Percentiles rank a stretch among this genome's conserved stretches.
Evolutionary conservation across 2,113 vertebrate species (phyloP).

Genomic region (Lontra canadensis): DNA sequence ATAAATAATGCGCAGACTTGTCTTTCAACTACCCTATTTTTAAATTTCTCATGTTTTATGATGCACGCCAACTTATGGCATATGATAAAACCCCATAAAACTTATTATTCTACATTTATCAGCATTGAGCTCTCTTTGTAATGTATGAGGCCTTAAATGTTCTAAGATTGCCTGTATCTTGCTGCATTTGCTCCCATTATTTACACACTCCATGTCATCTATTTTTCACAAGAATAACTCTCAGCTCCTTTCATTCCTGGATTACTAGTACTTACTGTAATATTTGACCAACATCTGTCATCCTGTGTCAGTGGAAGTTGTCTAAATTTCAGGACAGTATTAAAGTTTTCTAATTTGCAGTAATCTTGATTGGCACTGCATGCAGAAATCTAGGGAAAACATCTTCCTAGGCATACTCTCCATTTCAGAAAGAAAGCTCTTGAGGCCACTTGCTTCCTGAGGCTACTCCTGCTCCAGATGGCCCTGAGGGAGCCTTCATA

Average conservation of each 20-base stretch:
- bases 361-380: neutral
- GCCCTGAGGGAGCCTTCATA: conserved; percentile 11
- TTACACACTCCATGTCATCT: conserved; percentile 74
- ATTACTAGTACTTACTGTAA: conserved; percentile 70
- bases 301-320: conserved; percentile 48
- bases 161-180: conserved; percentile 58
- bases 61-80: conserved; percentile 72
- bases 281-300: conserved; percentile 53
- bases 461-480: neutral
- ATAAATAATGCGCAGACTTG: conserved; percentile 82
- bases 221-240: conserved; percentile 64
- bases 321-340: conserved; percentile 54
- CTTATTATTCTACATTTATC: conserved; percentile 79
- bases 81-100: conserved; percentile 79
- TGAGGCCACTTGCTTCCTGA: neutral
- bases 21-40: conserved; percentile 76
- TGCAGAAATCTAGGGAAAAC: neutral
- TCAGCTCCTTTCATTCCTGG: conserved; percentile 52
- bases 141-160: conserved; percentile 77
- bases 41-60: conserved; percentile 81
- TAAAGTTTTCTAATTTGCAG: conserved; percentile 67
- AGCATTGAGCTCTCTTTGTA: conserved; percentile 74
- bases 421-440: neutral
- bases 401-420: conserved; percentile 19
- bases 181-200: conserved; percentile 75